A percentile compares a stretch with the other conserved stretches of the same genome.
These are phyloP conservation scores for Rotaria magnacalcarata DNA, from an alignment of 2,888 invertebrate species.

Conservation along the genomic window DNA sequence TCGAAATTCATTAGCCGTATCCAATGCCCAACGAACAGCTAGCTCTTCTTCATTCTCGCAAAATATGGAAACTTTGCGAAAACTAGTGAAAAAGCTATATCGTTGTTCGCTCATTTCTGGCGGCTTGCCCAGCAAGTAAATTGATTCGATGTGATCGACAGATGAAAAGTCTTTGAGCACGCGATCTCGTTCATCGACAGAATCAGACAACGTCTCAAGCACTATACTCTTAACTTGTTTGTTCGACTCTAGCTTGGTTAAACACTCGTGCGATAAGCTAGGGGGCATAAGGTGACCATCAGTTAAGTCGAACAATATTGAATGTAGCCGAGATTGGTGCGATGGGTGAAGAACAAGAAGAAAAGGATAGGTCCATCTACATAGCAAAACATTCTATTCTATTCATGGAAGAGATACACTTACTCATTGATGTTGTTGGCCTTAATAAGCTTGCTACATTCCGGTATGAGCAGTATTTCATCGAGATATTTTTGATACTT, in stretches of 20 bases:
- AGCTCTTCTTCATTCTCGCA: not conserved
- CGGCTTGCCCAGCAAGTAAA: not conserved
- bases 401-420: not conserved
- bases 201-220: too few species aligned
- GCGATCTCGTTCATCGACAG: too few species aligned
- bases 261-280: not conserved
- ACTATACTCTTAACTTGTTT: not conserved
- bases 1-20: not conserved
- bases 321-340: not conserved
- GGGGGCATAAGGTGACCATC: not conserved
- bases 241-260: not conserved
- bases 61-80: too few species aligned
- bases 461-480: not conserved
- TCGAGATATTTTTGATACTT: not conserved
- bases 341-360: not conserved
- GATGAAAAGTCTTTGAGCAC: not conserved
- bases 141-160: not conserved
- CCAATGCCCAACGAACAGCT: not conserved
- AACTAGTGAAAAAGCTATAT: too few species aligned
- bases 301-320: not conserved
- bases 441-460: not conserved
- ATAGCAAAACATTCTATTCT: not conserved
- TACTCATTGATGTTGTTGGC: not conserved
- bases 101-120: not conserved
- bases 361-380: not conserved